Conservation (phyloP, 2,888 invertebrate genomes). For the Harmothoe impar region DNA sequence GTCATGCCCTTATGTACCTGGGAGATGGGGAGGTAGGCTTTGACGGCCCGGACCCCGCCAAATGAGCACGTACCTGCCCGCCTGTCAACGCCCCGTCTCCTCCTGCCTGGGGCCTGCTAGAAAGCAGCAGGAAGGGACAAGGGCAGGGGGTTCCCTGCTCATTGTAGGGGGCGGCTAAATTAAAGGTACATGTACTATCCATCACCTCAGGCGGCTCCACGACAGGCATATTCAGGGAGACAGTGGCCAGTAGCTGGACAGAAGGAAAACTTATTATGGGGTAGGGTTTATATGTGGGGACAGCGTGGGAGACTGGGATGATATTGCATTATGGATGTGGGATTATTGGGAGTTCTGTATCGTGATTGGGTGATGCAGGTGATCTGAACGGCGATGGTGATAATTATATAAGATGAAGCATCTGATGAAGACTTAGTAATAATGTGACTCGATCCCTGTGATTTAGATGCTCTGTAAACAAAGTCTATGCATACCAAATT, state of each 20-base stretch:
- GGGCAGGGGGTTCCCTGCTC: not conserved
- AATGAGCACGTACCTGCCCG: not conserved
- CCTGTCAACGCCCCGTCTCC: conserved; percentile 28
- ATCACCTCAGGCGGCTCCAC: not conserved
- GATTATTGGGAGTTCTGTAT: no score
- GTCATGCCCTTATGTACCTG: not conserved
- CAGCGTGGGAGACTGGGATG: conserved; percentile 2
- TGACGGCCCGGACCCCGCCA: not conserved
- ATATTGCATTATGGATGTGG: not conserved
- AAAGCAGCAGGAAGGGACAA: not conserved
- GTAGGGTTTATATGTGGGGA: not conserved
- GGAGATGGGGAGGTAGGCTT: not conserved
- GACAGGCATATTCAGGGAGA: not conserved
- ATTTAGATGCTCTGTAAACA: no score
- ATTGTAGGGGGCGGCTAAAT: conserved; percentile 22
- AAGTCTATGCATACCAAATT: no score
- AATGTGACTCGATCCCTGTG: no score
- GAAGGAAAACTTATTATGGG: not conserved
- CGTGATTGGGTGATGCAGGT: no score
- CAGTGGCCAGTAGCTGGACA: conserved; percentile 12
- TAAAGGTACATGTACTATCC: conserved; percentile 46
- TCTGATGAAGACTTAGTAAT: no score
- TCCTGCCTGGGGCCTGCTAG: not conserved
- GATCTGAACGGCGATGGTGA: no score
- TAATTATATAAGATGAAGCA: no score